phyloP scores from a whole-genome alignment of 2,888 invertebrate species.

The Norana najaformis region DNA sequence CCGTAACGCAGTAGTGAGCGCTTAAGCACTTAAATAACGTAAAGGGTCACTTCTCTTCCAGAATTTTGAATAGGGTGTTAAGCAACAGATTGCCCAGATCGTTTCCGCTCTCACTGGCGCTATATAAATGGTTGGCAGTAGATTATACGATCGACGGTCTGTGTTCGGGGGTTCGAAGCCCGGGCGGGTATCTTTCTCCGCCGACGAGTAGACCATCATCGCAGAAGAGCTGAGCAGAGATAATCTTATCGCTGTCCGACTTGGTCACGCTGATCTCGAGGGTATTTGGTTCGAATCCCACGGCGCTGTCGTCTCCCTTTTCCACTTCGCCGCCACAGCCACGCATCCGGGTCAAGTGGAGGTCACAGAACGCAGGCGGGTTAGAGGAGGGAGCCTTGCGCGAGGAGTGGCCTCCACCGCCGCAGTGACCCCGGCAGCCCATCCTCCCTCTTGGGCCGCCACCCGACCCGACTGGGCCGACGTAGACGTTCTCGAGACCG shows the following conservation, averaged over 20 bases:
- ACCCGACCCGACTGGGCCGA: neutral
- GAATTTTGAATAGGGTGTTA: neutral
- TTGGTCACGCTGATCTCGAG: neutral
- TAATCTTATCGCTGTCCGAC: neutral
- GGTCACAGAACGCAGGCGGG: neutral
- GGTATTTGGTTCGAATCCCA: neutral
- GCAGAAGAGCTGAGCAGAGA: neutral
- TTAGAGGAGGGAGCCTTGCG: neutral
- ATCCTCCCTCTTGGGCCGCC: neutral
- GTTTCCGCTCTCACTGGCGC: neutral
- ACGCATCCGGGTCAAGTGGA: neutral
- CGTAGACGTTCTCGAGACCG: slow-evolving; percentile 22
- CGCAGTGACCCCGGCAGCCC: neutral
- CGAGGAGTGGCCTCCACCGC: neutral
- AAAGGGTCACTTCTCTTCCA: neutral
- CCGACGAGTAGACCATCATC: neutral
- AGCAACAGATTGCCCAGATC: neutral
- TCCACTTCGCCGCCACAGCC: neutral
- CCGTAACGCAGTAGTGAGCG: too few species aligned
- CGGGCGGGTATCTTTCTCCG: neutral
- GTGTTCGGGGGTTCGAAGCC: slow-evolving; percentile 8
- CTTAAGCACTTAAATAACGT: neutral
- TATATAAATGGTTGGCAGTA: too few species aligned
- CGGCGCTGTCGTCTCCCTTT: neutral
- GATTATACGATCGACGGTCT: neutral